Evolutionary conservation across 2,888 invertebrate species (phyloP).

Genomic region (Fragum sueziense): DNA sequence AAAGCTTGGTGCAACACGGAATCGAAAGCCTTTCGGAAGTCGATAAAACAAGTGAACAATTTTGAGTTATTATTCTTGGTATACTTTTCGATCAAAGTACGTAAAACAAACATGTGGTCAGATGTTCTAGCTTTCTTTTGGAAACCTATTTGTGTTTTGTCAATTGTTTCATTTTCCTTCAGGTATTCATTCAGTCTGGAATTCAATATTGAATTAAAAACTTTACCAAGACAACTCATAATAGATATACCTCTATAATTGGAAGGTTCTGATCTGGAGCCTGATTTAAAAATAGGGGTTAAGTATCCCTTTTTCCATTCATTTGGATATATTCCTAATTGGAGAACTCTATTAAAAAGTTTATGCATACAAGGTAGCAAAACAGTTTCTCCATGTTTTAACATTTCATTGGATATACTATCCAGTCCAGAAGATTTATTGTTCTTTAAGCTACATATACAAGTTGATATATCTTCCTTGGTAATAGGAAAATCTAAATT

Average conservation of each 20-base stretch:
- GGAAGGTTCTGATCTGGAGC: neutral
- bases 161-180: neutral
- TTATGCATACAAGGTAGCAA: slow-evolving; percentile 4
- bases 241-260: slow-evolving; percentile 25
- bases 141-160: neutral
- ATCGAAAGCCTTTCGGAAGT: slow-evolving; percentile 17
- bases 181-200: neutral
- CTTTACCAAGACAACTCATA: slow-evolving; percentile 16
- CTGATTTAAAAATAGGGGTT: slow-evolving; percentile 13
- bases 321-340: slow-evolving; percentile 1
- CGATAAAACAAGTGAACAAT: too few species aligned
- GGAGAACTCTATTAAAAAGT: slow-evolving; percentile 5
- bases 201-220: slow-evolving; percentile 18
- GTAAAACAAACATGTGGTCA: too few species aligned
- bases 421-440: slow-evolving; percentile 15
- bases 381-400: slow-evolving; percentile 5
- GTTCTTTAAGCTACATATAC: slow-evolving; percentile 9
- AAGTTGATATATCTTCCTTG: neutral
- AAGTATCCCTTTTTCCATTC: slow-evolving; percentile 20
- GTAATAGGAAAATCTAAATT: neutral
- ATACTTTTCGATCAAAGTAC: neutral
- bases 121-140: neutral
- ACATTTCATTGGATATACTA: slow-evolving; percentile 19
- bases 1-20: slow-evolving; percentile 5
- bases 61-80: neutral